These are phyloP conservation scores for Cordylochernes scorpioides DNA, from an alignment of 2,888 invertebrate genomes.

Conservation along the genomic window DNA sequence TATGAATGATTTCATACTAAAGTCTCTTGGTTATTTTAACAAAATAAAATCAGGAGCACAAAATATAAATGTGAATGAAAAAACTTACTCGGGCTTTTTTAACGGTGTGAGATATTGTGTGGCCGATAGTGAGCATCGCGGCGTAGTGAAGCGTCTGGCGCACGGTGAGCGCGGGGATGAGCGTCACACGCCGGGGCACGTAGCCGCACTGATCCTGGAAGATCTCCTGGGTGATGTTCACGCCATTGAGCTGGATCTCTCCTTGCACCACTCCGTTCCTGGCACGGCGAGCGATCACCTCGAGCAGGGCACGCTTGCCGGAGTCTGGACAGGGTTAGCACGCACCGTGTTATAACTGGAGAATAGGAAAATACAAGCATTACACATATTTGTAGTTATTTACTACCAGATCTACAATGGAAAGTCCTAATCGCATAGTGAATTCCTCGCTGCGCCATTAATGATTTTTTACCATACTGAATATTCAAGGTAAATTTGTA, in stretches of 20 bases:
- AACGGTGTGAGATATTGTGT: conserved; percentile 36
- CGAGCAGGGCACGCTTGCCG: conserved; percentile 73
- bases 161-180: conserved; percentile 58
- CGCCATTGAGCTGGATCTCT: conserved; percentile 62
- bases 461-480: too few species aligned
- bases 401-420: too few species aligned
- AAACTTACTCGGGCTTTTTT: conserved; percentile 48
- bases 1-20: too few species aligned
- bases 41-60: too few species aligned
- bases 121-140: conserved; percentile 27
- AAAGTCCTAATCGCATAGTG: too few species aligned
- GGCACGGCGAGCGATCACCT: conserved; percentile 44
- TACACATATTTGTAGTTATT: too few species aligned
- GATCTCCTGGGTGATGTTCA: conserved; percentile 45
- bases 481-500: too few species aligned
- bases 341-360: too few species aligned
- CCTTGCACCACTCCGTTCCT: conserved; percentile 49
- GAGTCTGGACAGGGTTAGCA: conserved; percentile 34
- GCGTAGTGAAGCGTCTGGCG: conserved; percentile 33
- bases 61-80: too few species aligned
- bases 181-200: conserved; percentile 56
- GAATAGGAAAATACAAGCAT: too few species aligned
- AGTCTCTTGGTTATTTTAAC: too few species aligned
- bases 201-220: conserved; percentile 52
- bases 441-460: too few species aligned